These are phyloP conservation scores for Diglossa cyanea DNA, from an alignment of 2,797 vertebrate genomes.

Conservation along the genomic window DNA sequence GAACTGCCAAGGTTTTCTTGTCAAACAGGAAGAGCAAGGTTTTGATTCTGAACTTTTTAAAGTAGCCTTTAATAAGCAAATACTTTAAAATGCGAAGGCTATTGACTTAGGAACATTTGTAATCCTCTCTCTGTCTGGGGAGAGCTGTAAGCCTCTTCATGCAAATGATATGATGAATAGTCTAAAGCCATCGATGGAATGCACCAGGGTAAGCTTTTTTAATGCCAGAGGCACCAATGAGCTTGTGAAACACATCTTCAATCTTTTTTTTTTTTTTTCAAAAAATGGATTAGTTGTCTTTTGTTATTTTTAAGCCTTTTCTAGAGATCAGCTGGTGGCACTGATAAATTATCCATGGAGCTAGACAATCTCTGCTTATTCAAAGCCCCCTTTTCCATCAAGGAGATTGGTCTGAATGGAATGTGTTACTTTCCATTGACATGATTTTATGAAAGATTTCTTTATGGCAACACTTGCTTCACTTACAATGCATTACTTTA, in stretches of 20 bases:
- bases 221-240: not conserved
- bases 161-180: conserved; percentile 47
- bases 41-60: conserved; percentile 59
- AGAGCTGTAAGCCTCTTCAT: conserved; percentile 53
- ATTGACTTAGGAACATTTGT: conserved; percentile 63
- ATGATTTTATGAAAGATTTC: conserved; percentile 37
- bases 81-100: conserved; percentile 38
- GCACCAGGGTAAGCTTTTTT: conserved; percentile 44
- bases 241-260: conserved; percentile 40
- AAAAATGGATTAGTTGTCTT: conserved; percentile 51
- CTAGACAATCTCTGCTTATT: conserved; percentile 53
- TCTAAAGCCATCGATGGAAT: conserved; percentile 32
- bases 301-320: conserved; percentile 59
- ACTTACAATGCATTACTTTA: not conserved
- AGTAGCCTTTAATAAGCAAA: conserved; percentile 69
- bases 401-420: conserved; percentile 26
- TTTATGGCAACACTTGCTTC: not conserved
- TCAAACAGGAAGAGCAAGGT: conserved; percentile 17
- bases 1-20: conserved; percentile 33
- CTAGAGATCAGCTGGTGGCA: conserved; percentile 55
- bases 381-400: conserved; percentile 33
- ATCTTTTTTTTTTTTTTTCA: not conserved
- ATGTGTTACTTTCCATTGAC: conserved; percentile 20
- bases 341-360: conserved; percentile 61
- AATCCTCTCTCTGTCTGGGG: conserved; percentile 39